A percentile compares a stretch with the other conserved stretches of the same genome.
These are phyloP conservation scores for Bungarus multicinctus DNA, from an alignment of 2,113 vertebrate species.

Conservation along the genomic window DNA sequence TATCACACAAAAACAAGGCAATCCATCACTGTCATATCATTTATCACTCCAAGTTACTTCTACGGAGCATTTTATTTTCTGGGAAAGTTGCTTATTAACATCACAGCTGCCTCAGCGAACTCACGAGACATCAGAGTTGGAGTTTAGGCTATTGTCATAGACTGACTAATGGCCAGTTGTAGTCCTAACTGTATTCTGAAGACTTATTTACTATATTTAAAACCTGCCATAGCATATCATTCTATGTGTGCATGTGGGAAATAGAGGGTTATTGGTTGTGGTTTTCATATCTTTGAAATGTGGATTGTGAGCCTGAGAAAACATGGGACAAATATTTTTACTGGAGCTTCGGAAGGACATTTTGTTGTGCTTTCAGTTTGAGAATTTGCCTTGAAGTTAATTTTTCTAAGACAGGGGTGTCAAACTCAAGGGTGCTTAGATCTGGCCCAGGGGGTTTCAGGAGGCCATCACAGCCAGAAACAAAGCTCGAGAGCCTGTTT, in stretches of 20 bases:
- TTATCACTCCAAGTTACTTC: neutral
- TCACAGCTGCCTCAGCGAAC: neutral
- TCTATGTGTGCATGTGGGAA: neutral
- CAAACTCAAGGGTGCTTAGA: too few relatives aligned
- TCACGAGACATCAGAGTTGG: too few relatives aligned
- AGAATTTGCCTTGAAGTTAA: neutral
- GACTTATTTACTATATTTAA: neutral
- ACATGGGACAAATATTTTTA: neutral
- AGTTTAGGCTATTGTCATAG: neutral
- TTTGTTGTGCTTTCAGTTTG: neutral
- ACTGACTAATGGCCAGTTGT: neutral
- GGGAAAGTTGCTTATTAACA: neutral
- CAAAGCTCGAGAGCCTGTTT: too few relatives aligned
- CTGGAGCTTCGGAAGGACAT: neutral
- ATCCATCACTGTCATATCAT: slow-evolving; percentile 20
- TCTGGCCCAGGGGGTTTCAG: too few relatives aligned
- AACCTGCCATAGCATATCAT: neutral
- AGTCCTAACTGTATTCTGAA: neutral
- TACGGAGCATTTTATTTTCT: neutral
- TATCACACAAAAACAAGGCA: slow-evolving; percentile 2
- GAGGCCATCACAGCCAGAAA: too few relatives aligned
- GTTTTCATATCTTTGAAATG: neutral
- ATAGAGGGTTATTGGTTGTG: neutral
- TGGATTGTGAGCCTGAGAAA: neutral
- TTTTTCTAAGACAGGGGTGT: neutral